Evolutionary conservation across 2,797 vertebrate species (phyloP).

Genomic region (Centropyge bicolor): DNA sequence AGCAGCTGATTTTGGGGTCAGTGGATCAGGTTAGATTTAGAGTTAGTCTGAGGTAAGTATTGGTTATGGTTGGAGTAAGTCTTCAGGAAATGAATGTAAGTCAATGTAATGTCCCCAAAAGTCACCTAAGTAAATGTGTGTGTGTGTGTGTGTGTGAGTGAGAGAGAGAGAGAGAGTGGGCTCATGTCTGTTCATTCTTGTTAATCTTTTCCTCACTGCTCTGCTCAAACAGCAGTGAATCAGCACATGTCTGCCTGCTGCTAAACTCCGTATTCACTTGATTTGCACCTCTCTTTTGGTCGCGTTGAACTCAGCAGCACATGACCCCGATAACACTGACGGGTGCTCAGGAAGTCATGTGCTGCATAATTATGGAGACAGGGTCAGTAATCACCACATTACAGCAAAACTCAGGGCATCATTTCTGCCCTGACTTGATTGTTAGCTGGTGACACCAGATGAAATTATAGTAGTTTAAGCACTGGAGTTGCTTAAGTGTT

Average conservation of each 20-base stretch:
- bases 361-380: conserved; percentile 43
- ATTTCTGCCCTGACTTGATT: neutral
- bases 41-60: too few species aligned
- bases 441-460: neutral
- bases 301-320: conserved; percentile 4
- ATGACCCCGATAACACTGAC: conserved; percentile 27
- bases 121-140: neutral
- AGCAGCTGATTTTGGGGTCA: too few species aligned
- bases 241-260: neutral
- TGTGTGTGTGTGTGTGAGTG: neutral
- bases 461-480: neutral
- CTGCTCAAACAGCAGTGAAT: neutral
- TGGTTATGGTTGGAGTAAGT: too few species aligned
- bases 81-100: too few species aligned
- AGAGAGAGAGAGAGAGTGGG: too few species aligned
- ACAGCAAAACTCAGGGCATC: neutral
- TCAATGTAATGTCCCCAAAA: too few species aligned
- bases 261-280: neutral
- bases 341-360: conserved; percentile 42
- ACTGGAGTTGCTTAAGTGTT: neutral
- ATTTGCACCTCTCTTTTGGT: neutral
- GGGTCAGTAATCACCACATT: conserved; percentile 17
- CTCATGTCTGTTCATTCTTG: conserved; percentile 30
- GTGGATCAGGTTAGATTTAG: too few species aligned
- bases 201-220: neutral